These are phyloP conservation scores for Patella pellucida DNA, from an alignment of 2,888 invertebrate genomes.

Conservation along the genomic window DNA sequence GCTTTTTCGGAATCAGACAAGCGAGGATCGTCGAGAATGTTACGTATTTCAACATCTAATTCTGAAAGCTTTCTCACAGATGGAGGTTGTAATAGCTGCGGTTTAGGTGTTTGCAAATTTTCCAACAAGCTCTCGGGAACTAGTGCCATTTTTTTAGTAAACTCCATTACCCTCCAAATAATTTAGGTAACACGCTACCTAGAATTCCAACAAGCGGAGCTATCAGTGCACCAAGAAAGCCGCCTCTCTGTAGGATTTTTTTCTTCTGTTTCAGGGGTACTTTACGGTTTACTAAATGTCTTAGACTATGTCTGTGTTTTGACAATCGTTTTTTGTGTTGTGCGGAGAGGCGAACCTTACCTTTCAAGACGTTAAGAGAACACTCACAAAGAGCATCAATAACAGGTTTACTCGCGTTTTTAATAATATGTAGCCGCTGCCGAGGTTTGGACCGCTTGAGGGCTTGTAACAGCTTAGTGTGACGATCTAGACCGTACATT, in stretches of 20 bases:
- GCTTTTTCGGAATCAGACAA: background rate
- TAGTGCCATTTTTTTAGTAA: background rate
- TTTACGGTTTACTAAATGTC: background rate
- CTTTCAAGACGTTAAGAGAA: conserved; percentile 15
- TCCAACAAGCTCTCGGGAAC: background rate
- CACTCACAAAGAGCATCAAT: conserved; percentile 1
- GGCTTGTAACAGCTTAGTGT: background rate
- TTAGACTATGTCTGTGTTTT: background rate
- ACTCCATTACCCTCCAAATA: background rate
- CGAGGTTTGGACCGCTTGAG: background rate
- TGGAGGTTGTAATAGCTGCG: background rate
- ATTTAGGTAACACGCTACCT: background rate
- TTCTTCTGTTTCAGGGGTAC: background rate
- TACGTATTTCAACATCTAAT: background rate
- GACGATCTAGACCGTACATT: background rate
- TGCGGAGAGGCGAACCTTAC: conserved; percentile 13
- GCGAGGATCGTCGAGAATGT: background rate
- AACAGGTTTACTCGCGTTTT: background rate
- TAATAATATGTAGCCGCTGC: background rate
- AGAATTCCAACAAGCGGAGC: background rate
- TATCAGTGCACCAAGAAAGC: conserved; percentile 3
- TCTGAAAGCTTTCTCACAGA: background rate
- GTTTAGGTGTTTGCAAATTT: background rate
- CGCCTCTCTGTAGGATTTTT: conserved; percentile 14
- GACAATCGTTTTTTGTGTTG: conserved; percentile 13